A percentile compares a stretch with the other conserved stretches of the same genome.
Evolutionary conservation across 2,113 vertebrate genomes (phyloP).

Genomic region (Gymnarchus niloticus): DNA sequence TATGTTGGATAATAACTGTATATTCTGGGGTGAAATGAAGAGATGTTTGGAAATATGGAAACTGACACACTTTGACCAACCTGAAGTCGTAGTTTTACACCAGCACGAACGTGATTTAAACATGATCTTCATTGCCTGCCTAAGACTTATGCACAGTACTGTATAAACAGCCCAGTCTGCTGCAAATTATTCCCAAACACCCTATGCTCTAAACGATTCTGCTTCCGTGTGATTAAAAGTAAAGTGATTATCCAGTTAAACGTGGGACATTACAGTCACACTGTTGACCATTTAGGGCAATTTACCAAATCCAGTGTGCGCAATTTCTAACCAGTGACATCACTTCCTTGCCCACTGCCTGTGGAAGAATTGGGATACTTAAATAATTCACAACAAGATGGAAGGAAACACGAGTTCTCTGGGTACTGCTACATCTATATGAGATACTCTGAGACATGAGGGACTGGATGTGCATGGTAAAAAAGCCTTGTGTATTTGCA

Average conservation of each 20-base stretch:
- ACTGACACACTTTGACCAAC: no score
- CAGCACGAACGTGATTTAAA: no score
- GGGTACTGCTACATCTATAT: background rate
- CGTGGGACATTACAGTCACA: background rate
- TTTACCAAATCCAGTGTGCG: slow-evolving; percentile 37
- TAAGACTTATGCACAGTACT: background rate
- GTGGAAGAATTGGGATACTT: slow-evolving; percentile 37
- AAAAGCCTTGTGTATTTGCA: background rate
- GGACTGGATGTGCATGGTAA: background rate
- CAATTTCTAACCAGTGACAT: slow-evolving; percentile 26
- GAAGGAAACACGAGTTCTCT: background rate
- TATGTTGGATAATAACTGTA: no score
- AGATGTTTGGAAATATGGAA: no score
- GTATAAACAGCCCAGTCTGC: background rate
- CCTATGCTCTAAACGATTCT: background rate
- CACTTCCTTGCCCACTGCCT: slow-evolving; percentile 32
- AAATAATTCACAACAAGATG: slow-evolving; percentile 1
- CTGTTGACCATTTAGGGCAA: slow-evolving; percentile 17
- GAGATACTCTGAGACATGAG: background rate
- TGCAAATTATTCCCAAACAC: background rate
- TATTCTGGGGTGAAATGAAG: no score
- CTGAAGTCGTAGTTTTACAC: no score
- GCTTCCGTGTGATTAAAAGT: background rate
- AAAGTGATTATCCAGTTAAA: background rate
- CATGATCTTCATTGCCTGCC: no score